A percentile compares a stretch with the other conserved stretches of the same genome.
Conservation (phyloP, 2,113 vertebrate genomes). For the Phylloscopus trochilus region DNA sequence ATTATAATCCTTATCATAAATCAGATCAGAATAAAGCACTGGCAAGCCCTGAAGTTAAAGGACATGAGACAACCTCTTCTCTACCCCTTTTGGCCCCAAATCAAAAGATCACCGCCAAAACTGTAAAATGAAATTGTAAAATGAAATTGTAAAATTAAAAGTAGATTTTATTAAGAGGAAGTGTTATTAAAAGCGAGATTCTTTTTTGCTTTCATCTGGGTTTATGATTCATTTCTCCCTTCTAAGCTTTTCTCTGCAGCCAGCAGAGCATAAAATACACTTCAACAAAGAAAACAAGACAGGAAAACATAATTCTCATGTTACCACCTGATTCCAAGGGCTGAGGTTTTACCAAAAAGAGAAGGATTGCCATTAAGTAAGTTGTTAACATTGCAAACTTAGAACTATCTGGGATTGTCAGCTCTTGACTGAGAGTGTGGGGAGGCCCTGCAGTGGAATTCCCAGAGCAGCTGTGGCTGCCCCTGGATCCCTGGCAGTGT, state of each 20-base stretch:
- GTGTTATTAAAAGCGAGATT: not conserved
- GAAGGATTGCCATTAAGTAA: not conserved
- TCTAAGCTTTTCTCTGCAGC: not conserved
- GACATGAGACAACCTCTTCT: not conserved
- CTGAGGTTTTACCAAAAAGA: not conserved
- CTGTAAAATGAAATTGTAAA: not conserved
- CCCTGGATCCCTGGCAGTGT: not conserved
- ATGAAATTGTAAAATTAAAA: not conserved
- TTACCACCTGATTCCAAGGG: not conserved
- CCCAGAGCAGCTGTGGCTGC: not conserved
- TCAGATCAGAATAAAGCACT: not conserved
- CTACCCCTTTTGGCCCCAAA: not conserved
- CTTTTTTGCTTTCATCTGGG: not conserved
- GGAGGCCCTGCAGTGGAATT: not conserved
- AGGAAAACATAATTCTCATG: not conserved
- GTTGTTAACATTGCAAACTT: not conserved
- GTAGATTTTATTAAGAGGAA: not conserved
- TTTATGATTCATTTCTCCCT: not conserved
- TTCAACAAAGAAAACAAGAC: not conserved
- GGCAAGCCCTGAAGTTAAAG: not conserved
- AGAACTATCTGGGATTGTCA: not conserved
- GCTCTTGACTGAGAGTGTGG: not conserved
- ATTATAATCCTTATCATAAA: not conserved
- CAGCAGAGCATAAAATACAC: constrained; percentile 7
- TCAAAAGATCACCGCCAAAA: not conserved